Conservation (phyloP, 2,888 invertebrate species). For the Pseudeuparius sepicola region DNA sequence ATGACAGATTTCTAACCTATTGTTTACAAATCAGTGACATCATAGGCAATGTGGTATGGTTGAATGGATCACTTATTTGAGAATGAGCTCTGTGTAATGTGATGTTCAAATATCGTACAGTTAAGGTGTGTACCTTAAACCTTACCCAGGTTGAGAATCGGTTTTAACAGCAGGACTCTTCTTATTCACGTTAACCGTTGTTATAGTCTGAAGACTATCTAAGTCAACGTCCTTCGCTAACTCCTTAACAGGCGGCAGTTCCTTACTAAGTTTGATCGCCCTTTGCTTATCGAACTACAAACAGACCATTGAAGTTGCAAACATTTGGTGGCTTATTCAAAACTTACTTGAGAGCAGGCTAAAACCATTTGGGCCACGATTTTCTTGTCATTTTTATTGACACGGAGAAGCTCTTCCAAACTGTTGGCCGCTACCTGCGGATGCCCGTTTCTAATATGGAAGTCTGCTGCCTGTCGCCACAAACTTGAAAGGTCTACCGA, state of each 20-base stretch:
- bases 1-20: no score
- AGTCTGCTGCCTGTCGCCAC: slow-evolving; percentile 80
- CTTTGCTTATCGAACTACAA: slow-evolving; percentile 63
- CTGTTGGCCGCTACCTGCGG: slow-evolving; percentile 69
- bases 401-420: slow-evolving; percentile 66
- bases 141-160: slow-evolving; percentile 46
- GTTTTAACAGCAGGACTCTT: slow-evolving; percentile 59
- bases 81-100: no score
- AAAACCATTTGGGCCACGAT: slow-evolving; percentile 84
- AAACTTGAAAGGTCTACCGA: slow-evolving; percentile 57
- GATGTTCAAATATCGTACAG: no score
- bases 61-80: no score
- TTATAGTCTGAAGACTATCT: slow-evolving; percentile 74
- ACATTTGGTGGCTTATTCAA: not conserved
- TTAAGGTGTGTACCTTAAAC: no score
- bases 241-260: slow-evolving; percentile 55
- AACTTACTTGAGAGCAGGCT: slow-evolving; percentile 60
- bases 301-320: not conserved
- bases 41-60: no score
- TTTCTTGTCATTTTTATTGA: slow-evolving; percentile 68
- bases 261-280: slow-evolving; percentile 59
- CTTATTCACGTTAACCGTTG: slow-evolving; percentile 53
- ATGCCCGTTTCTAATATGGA: slow-evolving; percentile 68
- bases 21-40: no score
- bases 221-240: slow-evolving; percentile 62